Evolutionary conservation across 2,113 vertebrate genomes (phyloP), one percentile per base, ranked within the genome.

Genomic region (Pseudorhombus dupliciocellatus): DNA sequence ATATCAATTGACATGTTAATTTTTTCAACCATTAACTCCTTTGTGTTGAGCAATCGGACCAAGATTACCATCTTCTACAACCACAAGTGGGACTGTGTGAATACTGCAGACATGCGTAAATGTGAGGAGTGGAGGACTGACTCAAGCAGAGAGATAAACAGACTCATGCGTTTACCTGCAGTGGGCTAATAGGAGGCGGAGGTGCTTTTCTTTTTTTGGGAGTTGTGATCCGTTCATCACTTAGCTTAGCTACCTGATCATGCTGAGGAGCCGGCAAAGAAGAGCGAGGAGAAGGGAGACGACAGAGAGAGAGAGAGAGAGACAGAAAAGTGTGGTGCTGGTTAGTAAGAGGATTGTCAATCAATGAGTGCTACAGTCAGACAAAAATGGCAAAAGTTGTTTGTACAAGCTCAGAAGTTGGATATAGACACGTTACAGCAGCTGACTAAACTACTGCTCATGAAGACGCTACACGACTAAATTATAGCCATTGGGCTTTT

Each of bases 151-250:
- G 63, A 71, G 46, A 70, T 15, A 65, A 7, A 77, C 14, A 65
- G 31, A 51, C 26, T 72, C 85, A 85, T 80, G 86, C 82, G 6
- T 93, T 98, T 98, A 99, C 97, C 97, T 99, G 96, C 80, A 92
- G 81, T 91, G 96, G 95, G 91, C 96, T 98, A 95, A 96, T 92
- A 90, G 97, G 97, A 94, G 97, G 97, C 91, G 97, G 96, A 93
- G 97, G 97, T 92, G 97, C 97, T 96, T 97, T 98, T 95, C 97
- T 94, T 94, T 98, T 98, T 98, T 99, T 98, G 92, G 97, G 96
- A 92, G 97, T 98, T 94, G 96, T 95, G 95, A 95, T 97, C 96
- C 96, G 94, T 92, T 98, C 96, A 93, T 96, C 96, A 93, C 92
- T 96, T 97, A 97, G 90, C 94, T 94, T 97, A 97, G 94, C 95